Base-by-base conservation (phyloP, 2,888 invertebrate genomes). In the Drosophila sordidapex region DNA sequence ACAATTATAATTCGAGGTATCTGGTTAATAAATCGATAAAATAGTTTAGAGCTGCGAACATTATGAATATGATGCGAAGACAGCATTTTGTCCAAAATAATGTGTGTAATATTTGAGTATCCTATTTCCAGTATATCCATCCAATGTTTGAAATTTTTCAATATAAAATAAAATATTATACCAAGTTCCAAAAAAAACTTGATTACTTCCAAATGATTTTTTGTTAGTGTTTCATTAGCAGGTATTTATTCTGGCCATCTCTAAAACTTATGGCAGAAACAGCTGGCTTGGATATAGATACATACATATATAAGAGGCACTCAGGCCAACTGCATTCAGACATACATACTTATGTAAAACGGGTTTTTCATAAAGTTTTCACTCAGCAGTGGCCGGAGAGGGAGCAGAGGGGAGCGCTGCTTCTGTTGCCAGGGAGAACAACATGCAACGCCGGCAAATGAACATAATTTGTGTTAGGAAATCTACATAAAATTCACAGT, bases 381-480 rank as follows among this genome's bases (percentile, higher is more conserved):
- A 66, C 76, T 67, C 74, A 71, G 56, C 43, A 33, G 48, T 5
- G 13, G 36, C 25, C 18, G 31, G 5, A 11, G 38, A 46, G n/a
- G 31, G 36, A 5, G 29, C 0, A 33, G 15, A 40, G 31, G 25
- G 27, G 8, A 33, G 53, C 40, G 54, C 4, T 36, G 65, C 43
- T 53, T 21, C 40, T 36, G 51, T 59, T 25, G 56, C 54, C 65
- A 48, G 71, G 82, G 61, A 71, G 79, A 82, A 72, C 75, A 80
- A 74, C 87, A 86, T 78, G 81, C 89, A 80, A 79, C 70, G 76
- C 56, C 67, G 85, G 80, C 87, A 83, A 91, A 90, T 89, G 87
- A 87, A 90, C 91, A 92, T 90, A 91, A 92, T 90, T 92, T 86
- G 91, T 89, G 87, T 91, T 89, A 89, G 89, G 81, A 91, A 91